Conservation (phyloP, 2,113 vertebrate species). For the Carettochelys insculpta region DNA sequence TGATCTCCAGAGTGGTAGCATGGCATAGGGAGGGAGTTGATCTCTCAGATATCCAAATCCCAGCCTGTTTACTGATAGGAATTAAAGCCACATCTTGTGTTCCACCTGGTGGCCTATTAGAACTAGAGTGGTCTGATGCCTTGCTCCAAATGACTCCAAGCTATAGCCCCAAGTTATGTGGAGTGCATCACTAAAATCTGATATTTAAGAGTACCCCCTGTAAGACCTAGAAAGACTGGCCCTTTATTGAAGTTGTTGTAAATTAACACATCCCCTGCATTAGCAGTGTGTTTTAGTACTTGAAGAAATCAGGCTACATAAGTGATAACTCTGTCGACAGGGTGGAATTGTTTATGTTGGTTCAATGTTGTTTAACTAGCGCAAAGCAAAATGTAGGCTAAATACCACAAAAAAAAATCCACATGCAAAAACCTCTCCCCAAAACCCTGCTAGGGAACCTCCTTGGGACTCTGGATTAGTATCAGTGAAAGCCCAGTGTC, state of each 20-base stretch:
- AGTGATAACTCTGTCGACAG: background rate
- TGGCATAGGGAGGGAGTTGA: background rate
- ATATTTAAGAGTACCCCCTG: background rate
- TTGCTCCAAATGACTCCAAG: background rate
- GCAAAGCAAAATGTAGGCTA: background rate
- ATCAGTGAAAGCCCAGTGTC: background rate
- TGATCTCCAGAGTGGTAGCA: background rate
- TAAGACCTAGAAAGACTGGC: background rate
- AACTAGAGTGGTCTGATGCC: background rate
- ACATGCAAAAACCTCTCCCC: too few relatives aligned
- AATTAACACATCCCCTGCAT: background rate
- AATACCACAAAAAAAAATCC: background rate
- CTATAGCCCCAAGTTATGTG: background rate
- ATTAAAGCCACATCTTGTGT: accelerated
- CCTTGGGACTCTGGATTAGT: too few relatives aligned
- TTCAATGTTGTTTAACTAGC: background rate
- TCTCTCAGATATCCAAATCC: background rate
- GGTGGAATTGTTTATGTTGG: background rate
- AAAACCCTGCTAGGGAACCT: too few relatives aligned
- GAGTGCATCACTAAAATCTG: background rate
- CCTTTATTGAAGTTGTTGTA: background rate
- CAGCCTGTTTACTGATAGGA: accelerated
- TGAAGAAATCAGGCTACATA: background rate
- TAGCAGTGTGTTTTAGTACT: background rate
- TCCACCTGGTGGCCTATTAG: background rate